phyloP scores from a whole-genome alignment of 2,797 vertebrate species.

The Acanthurus tractus region DNA sequence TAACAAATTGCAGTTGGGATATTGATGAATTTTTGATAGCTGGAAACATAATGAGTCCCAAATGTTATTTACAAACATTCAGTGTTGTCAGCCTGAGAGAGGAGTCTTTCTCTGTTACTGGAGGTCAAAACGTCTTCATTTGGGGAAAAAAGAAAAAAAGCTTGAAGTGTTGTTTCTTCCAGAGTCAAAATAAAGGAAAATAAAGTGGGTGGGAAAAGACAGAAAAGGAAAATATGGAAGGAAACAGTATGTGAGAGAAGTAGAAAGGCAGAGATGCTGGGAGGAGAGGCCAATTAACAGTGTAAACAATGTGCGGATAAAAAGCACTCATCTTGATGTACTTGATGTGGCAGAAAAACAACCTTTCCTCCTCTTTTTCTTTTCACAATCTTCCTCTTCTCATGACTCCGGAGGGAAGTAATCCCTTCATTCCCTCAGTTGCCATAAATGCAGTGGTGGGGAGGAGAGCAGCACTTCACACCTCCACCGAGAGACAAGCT shows the following conservation, averaged over 20 bases:
- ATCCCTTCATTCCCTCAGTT: constrained; percentile 33
- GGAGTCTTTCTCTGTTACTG: constrained; percentile 10
- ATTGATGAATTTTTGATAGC: constrained; percentile 10
- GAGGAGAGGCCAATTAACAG: constrained; percentile 19
- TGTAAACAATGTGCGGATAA: background rate
- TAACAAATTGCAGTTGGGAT: background rate
- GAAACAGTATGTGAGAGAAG: background rate
- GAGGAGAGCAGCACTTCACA: constrained; percentile 49
- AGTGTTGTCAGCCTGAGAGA: constrained; percentile 6
- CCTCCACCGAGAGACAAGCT: constrained; percentile 28
- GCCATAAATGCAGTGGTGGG: constrained; percentile 20
- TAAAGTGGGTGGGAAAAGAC: background rate
- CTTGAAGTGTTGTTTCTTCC: background rate
- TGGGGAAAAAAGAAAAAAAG: background rate
- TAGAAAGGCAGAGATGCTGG: constrained; percentile 4
- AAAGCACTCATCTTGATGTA: too few relatives aligned
- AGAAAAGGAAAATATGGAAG: background rate
- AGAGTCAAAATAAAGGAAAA: background rate
- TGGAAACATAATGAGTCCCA: constrained; percentile 18
- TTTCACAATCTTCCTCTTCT: constrained; percentile 9
- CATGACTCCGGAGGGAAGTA: constrained; percentile 6
- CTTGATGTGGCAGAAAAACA: constrained; percentile 11
- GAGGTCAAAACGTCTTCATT: constrained; percentile 17
- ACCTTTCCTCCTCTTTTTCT: constrained; percentile 1
- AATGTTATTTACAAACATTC: constrained; percentile 18